These are phyloP conservation scores for Candidula unifasciata DNA, from an alignment of 2,888 invertebrate species.

Conservation along the genomic window DNA sequence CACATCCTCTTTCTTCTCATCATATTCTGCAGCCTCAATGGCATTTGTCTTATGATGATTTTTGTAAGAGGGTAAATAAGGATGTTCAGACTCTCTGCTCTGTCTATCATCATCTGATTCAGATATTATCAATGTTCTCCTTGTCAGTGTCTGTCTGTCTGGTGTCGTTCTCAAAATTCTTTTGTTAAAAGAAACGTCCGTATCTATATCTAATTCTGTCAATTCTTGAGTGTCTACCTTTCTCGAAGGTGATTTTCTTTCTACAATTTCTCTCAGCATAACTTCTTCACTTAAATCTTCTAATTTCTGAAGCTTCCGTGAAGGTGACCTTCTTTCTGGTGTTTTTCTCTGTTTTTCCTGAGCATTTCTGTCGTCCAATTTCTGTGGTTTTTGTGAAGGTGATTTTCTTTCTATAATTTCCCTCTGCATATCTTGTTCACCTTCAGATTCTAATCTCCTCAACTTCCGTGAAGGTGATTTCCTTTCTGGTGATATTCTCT, in stretches of 20 bases:
- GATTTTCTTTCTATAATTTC: constrained; percentile 32
- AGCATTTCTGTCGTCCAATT: not conserved
- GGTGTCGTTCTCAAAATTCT: not conserved
- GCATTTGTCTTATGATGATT: not conserved
- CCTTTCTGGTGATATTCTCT: constrained; percentile 35
- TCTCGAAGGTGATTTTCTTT: constrained; percentile 22
- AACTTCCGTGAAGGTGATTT: constrained; percentile 21
- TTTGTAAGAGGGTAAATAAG: not conserved
- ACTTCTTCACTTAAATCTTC: not conserved
- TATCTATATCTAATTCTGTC: not conserved
- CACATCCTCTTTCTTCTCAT: not conserved
- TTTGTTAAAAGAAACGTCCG: not conserved
- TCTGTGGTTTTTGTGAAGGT: constrained; percentile 7
- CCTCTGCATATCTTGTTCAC: not conserved
- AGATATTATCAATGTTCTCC: not conserved
- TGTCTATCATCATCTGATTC: constrained; percentile 14
- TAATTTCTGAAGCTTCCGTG: not conserved
- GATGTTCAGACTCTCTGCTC: not conserved
- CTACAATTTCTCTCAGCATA: constrained; percentile 2
- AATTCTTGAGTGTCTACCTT: not conserved
- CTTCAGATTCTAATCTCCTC: not conserved
- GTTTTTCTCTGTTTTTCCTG: not conserved
- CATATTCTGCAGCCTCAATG: not conserved
- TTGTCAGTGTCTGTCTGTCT: constrained; percentile 7
- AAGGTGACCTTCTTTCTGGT: constrained; percentile 16